Evolutionary conservation across 2,888 invertebrate species (phyloP), one percentile per base, ranked within the genome.

Genomic region (Pammene fasciana): DNA sequence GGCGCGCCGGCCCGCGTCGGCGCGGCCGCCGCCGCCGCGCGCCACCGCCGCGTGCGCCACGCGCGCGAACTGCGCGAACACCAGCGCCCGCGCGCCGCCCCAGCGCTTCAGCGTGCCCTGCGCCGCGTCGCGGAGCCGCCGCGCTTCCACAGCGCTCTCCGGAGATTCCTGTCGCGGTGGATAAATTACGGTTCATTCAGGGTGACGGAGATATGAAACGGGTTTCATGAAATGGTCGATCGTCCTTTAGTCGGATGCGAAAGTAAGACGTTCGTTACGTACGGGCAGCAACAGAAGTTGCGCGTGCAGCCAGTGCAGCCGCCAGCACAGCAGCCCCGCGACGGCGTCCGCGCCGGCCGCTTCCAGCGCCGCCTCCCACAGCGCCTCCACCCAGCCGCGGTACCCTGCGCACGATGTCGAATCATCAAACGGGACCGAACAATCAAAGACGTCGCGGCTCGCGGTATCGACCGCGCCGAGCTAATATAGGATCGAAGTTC

Each of bases 221-320:
- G n/a, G n/a, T n/a, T n/a, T n/a, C 7, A 36, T 7, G 36, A 4
- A 36, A 36, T 7, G 36, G 5, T 36, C 7, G 36, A 36, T 36
- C 4, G n/a, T n/a, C n/a, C n/a, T n/a, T n/a, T n/a, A n/a, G n/a
- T n/a, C n/a, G n/a, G n/a, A n/a, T n/a, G n/a, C n/a, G n/a, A n/a
- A 26, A 9, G 38, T 3, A 38, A 7, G 1, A 38, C 38, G 38
- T 18, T 8, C 16, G 50, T 0, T 10, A 18, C 50, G 18, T 41
- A 70, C 66, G 56, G 76, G 79, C 50, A 78, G 70, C 64, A 82
- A 78, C 74, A 79, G 72, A 73, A 75, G 70, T 68, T 83, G 82
- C 78, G 86, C 80, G 77, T 83, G 83, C 80, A 85, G 77, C 87
- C 86, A 86, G 73, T 89, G 87, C 81, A 88, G 80, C 1, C 88